phyloP scores from a whole-genome alignment of 92 coral and sea anemone genomes.

The Porites lobata region DNA sequence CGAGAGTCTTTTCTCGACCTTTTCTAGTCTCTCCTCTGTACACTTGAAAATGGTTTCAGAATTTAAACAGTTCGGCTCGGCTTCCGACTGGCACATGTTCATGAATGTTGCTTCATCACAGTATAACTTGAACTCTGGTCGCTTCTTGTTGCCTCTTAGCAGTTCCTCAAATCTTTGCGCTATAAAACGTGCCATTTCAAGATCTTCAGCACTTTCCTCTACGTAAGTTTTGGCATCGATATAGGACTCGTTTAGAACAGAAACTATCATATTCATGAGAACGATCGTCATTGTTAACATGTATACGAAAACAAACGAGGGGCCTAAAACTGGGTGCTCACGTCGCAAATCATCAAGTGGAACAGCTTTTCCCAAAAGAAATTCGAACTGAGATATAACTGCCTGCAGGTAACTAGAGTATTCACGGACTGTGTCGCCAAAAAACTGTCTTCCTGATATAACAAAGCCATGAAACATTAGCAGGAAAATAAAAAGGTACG shows the following conservation, averaged over 20 bases:
- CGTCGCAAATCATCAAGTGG: conserved; percentile 51
- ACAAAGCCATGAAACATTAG: conserved; percentile 37
- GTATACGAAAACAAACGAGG: conserved; percentile 30
- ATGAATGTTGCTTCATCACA: conserved; percentile 33
- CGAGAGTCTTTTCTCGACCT: conserved; percentile 12
- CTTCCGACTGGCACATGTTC: conserved; percentile 46
- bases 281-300: conserved; percentile 54
- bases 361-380: conserved; percentile 64
- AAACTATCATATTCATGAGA: conserved; percentile 52
- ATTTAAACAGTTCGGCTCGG: conserved; percentile 42
- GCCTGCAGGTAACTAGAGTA: conserved; percentile 41
- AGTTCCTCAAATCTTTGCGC: conserved; percentile 10
- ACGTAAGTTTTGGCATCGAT: conserved; percentile 33
- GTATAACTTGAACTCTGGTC: conserved; percentile 11
- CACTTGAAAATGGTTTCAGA: conserved; percentile 10
- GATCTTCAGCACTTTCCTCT: conserved; percentile 43
- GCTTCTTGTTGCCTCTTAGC: background rate
- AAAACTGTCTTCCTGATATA: conserved; percentile 46
- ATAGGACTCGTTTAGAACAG: conserved; percentile 64
- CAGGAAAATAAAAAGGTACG: conserved; percentile 19
- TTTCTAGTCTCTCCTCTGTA: conserved; percentile 19
- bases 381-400: conserved; percentile 52
- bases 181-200: conserved; percentile 67
- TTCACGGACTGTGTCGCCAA: conserved; percentile 31
- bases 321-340: conserved; percentile 34